Percentiles rank a stretch among this genome's conserved stretches.
Evolutionary conservation across 1,140 invertebrate species (phyloP).

Genomic region (Prorops nasuta): DNA sequence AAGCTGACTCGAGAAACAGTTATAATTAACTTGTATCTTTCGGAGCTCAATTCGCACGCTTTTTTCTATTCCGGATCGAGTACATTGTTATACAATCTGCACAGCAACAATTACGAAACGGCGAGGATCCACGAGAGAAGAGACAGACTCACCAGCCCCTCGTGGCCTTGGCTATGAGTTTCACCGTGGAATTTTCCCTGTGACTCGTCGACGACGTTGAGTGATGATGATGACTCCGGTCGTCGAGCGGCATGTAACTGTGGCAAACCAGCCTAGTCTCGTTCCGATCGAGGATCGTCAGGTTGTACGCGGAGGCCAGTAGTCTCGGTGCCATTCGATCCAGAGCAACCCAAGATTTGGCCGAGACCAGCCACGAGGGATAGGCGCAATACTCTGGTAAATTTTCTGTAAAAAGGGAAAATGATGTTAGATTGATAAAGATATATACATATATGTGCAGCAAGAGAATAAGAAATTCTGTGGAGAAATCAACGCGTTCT

Average conservation of each 20-base stretch:
- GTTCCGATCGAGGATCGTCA: slow-evolving; percentile 45
- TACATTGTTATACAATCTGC: no score
- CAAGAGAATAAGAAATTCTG: no score
- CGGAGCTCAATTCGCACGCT: no score
- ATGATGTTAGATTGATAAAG: no score
- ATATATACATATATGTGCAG: no score
- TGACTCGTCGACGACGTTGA: slow-evolving; percentile 9
- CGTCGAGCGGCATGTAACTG: slow-evolving; percentile 20
- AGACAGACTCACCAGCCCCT: slow-evolving; percentile 47
- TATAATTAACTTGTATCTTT: no score
- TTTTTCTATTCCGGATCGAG: no score
- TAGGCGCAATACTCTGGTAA: slow-evolving; percentile 30
- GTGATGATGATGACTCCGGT: slow-evolving; percentile 16
- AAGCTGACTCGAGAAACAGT: slow-evolving; percentile 5
- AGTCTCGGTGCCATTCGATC: slow-evolving; percentile 38
- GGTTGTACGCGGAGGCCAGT: slow-evolving; percentile 35
- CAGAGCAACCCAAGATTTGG: slow-evolving; percentile 42
- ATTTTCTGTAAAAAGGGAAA: slow-evolving; percentile 31
- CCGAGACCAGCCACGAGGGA: slow-evolving; percentile 38
- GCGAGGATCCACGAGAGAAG: no score
- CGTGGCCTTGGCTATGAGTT: slow-evolving; percentile 42
- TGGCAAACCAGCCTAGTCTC: slow-evolving; percentile 45
- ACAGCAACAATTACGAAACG: no score
- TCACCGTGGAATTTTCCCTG: slow-evolving; percentile 25
- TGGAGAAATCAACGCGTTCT: no score